These are phyloP conservation scores for Orthonyx spaldingii DNA, from an alignment of 2,113 vertebrate genomes.

Conservation along the genomic window DNA sequence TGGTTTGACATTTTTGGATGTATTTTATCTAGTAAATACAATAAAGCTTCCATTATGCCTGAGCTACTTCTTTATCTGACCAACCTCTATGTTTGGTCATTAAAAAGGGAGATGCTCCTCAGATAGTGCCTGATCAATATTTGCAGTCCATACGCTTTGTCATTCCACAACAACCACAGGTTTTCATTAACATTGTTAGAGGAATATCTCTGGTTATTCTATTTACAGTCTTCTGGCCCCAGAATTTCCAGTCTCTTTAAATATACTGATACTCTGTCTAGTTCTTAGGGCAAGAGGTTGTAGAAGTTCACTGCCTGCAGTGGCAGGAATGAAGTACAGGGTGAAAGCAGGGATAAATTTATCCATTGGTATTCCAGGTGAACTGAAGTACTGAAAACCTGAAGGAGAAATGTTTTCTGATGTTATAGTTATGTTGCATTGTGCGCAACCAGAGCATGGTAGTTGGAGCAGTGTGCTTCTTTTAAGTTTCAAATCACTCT, in stretches of 20 bases:
- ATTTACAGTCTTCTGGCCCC: background rate
- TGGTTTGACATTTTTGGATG: background rate
- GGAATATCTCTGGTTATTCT: background rate
- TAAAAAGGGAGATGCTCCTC: background rate
- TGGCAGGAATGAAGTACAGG: background rate
- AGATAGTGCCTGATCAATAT: background rate
- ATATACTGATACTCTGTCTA: rapidly evolving
- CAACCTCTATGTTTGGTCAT: background rate
- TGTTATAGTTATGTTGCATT: background rate
- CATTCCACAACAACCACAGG: background rate
- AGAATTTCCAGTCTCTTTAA: background rate
- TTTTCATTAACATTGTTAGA: background rate
- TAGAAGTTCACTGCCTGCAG: background rate
- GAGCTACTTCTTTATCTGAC: background rate
- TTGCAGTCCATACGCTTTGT: background rate
- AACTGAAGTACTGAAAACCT: background rate
- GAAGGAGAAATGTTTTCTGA: background rate
- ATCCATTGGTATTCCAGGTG: background rate
- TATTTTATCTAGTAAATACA: background rate
- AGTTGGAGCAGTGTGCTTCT: background rate
- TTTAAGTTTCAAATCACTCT: background rate
- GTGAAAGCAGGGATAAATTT: background rate
- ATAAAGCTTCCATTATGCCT: background rate
- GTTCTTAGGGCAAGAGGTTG: background rate
- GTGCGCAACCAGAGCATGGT: background rate